Evolutionary conservation across 1,140 invertebrate genomes (phyloP).

Genomic region (Orchesella cincta): DNA sequence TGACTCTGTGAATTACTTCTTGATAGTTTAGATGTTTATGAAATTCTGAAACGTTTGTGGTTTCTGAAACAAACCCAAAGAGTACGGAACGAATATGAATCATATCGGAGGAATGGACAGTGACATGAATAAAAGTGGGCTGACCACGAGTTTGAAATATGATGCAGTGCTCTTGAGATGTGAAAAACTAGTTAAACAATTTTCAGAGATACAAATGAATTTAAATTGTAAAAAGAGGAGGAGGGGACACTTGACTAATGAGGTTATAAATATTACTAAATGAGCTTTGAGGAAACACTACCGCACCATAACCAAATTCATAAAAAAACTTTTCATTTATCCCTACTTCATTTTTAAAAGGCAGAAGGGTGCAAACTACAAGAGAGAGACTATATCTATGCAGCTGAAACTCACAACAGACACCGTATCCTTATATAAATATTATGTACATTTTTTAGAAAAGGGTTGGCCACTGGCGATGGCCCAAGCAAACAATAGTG

Average conservation of each 20-base stretch:
- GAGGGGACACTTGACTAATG: conserved; percentile 48
- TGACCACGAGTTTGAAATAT: conserved; percentile 42
- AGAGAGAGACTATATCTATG: too few relatives aligned
- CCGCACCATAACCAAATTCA: neutral
- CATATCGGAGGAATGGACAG: conserved; percentile 19
- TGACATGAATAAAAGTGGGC: conserved; percentile 46
- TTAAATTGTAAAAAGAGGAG: conserved; percentile 28
- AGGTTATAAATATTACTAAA: conserved; percentile 51
- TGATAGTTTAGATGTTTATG: neutral
- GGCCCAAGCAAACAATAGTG: conserved; percentile 10
- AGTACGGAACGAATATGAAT: conserved; percentile 6
- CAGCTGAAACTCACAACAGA: neutral
- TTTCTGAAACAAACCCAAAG: conserved; percentile 4
- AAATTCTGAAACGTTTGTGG: neutral
- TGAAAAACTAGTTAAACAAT: conserved; percentile 26
- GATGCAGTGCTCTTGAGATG: conserved; percentile 35
- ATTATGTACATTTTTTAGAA: conserved; percentile 11
- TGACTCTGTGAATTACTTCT: neutral
- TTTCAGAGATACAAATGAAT: conserved; percentile 28
- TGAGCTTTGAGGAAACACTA: conserved; percentile 33
- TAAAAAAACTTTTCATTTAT: neutral
- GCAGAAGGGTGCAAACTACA: neutral
- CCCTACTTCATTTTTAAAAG: neutral
- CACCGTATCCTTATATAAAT: too few relatives aligned
- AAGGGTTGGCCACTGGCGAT: conserved; percentile 20